Conservation (phyloP, 2,888 invertebrate species). For the Melipona bicolor region DNA sequence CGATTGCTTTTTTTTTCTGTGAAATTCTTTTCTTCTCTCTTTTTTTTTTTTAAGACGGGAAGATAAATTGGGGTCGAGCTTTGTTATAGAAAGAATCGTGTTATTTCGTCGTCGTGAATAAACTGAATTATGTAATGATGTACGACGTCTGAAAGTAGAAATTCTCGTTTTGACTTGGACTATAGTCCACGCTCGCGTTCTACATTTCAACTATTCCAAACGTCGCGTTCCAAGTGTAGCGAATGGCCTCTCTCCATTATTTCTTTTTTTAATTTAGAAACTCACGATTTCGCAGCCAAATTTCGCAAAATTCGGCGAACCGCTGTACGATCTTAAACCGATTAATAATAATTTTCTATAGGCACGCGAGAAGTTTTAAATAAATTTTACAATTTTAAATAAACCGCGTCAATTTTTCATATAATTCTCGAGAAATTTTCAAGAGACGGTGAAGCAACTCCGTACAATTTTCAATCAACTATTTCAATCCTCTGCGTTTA, state of each 20-base stretch:
- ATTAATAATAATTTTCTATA: not conserved
- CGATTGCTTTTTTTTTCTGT: not conserved
- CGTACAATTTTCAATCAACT: not conserved
- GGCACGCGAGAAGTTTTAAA: slow-evolving; percentile 3
- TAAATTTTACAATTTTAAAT: not conserved
- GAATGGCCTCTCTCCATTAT: slow-evolving; percentile 9
- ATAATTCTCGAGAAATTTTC: not conserved
- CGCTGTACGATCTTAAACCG: not conserved
- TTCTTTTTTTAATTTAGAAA: slow-evolving; percentile 46
- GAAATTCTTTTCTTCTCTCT: not conserved
- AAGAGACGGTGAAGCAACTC: not conserved
- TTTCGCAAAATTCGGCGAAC: slow-evolving; percentile 32
- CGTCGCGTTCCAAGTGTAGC: not conserved
- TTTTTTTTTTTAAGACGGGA: not conserved
- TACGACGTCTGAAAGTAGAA: not conserved
- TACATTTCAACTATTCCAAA: not conserved
- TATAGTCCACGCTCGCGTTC: not conserved
- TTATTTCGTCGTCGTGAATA: not conserved
- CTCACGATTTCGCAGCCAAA: slow-evolving; percentile 47
- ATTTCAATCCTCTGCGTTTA: not conserved
- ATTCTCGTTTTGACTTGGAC: not conserved
- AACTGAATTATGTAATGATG: slow-evolving; percentile 1
- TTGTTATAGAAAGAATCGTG: not conserved
- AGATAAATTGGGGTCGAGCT: not conserved
- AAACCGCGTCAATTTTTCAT: not conserved